Evolutionary conservation across 2,888 invertebrate genomes (phyloP).

Genomic region (Mamestra brassicae): DNA sequence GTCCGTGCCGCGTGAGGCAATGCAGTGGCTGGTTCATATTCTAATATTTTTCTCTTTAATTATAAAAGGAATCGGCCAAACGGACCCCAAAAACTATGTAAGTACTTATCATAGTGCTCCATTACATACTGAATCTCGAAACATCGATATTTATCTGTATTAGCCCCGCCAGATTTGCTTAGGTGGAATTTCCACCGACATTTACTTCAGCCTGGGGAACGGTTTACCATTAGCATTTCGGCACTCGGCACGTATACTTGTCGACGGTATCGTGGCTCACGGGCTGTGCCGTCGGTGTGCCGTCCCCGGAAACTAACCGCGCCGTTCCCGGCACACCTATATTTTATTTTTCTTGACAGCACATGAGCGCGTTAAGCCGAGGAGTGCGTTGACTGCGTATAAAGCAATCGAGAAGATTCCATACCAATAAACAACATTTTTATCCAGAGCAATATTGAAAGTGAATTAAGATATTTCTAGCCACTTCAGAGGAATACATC

Average conservation of each 20-base stretch:
- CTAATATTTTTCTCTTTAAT: conserved; percentile 65
- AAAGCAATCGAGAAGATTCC: conserved; percentile 30
- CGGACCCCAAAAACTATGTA: conserved; percentile 73
- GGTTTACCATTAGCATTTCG: conserved; percentile 55
- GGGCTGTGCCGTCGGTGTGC: conserved; percentile 1
- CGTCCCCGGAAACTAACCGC: conserved; percentile 42
- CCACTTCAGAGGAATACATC: background rate
- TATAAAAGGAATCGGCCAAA: conserved; percentile 65
- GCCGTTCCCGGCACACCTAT: conserved; percentile 39
- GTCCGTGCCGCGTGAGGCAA: conserved; percentile 10
- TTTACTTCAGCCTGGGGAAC: conserved; percentile 44
- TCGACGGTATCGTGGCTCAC: conserved; percentile 46
- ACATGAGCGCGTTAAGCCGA: conserved; percentile 44
- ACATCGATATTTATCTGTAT: conserved; percentile 17
- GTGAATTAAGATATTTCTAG: conserved; percentile 11
- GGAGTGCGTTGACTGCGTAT: conserved; percentile 34
- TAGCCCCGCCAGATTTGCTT: conserved; percentile 33
- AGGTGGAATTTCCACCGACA: conserved; percentile 32
- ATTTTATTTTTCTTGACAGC: conserved; percentile 60
- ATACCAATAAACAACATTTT: conserved; percentile 35
- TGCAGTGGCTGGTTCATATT: conserved; percentile 42
- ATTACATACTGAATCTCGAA: background rate
- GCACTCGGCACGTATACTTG: conserved; percentile 57
- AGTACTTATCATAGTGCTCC: conserved; percentile 58
- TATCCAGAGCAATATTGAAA: conserved; percentile 11